These are phyloP conservation scores for Gymnodraco acuticeps DNA, from an alignment of 2,797 vertebrate species.

Conservation along the genomic window DNA sequence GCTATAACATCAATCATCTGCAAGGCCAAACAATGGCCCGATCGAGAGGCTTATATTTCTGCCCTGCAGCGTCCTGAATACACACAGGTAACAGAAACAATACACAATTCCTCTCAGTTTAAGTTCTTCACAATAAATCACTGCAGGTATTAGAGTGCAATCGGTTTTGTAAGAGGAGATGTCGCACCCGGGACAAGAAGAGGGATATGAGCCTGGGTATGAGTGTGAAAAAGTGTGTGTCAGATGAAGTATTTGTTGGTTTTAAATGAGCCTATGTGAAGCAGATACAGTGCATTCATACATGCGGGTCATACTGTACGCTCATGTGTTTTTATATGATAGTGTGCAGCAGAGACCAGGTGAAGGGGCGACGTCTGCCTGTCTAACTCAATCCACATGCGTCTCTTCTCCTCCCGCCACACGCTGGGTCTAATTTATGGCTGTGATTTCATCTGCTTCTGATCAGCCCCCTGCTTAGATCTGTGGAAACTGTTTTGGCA, in stretches of 20 bases:
- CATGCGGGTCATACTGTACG: background rate
- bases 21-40: constrained; percentile 54
- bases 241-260: constrained; percentile 12
- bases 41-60: constrained; percentile 53
- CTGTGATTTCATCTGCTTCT: constrained; percentile 80
- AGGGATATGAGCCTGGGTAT: constrained; percentile 11
- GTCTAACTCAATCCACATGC: constrained; percentile 79
- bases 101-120: constrained; percentile 52
- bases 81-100: constrained; percentile 65
- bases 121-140: constrained; percentile 64
- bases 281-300: background rate
- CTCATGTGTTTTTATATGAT: constrained; percentile 20
- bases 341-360: constrained; percentile 18
- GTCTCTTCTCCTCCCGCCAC: constrained; percentile 56
- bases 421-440: constrained; percentile 74
- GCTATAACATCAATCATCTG: constrained; percentile 56
- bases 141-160: constrained; percentile 30
- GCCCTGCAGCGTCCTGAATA: constrained; percentile 47
- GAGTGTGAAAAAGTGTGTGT: constrained; percentile 3
- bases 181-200: constrained; percentile 13
- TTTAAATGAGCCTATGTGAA: background rate
- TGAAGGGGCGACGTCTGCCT: constrained; percentile 40
- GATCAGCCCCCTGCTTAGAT: constrained; percentile 75
- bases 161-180: constrained; percentile 15
- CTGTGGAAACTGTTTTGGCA: constrained; percentile 81